A percentile compares a stretch with the other conserved stretches of the same genome.
Conservation (phyloP, 2,888 invertebrate species). For the Cordylochernes scorpioides region DNA sequence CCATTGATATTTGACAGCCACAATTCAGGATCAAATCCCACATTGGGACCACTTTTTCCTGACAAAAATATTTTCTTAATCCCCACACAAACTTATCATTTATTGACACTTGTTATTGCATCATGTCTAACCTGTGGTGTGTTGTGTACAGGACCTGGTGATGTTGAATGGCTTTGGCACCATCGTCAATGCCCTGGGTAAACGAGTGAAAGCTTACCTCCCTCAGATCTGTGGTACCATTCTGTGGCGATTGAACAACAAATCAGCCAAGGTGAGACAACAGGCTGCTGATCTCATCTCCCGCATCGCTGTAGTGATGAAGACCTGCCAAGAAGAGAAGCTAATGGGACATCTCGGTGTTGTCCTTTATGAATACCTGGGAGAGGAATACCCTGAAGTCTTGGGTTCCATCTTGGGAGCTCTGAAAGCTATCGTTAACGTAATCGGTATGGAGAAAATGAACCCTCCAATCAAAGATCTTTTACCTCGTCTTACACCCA, state of each 20-base stretch:
- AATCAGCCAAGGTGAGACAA: slow-evolving; percentile 91
- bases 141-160: slow-evolving; percentile 51
- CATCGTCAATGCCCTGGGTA: slow-evolving; percentile 87
- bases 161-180: slow-evolving; percentile 99
- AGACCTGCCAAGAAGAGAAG: slow-evolving; percentile 98
- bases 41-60: too few relatives aligned
- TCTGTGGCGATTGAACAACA: slow-evolving; percentile 95
- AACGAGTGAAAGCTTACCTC: slow-evolving; percentile 87
- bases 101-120: neutral
- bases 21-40: too few relatives aligned
- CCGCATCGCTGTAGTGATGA: slow-evolving; percentile 94
- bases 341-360: slow-evolving; percentile 98
- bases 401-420: slow-evolving; percentile 92
- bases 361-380: slow-evolving; percentile 91
- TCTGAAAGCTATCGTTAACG: slow-evolving; percentile 94
- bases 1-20: too few relatives aligned
- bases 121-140: slow-evolving; percentile 3
- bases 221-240: slow-evolving; percentile 99
- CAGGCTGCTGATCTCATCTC: slow-evolving; percentile 98
- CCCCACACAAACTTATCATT: neutral
- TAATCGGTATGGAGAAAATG: slow-evolving; percentile 99
- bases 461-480: slow-evolving; percentile 98
- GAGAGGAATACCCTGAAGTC: slow-evolving; percentile 98
- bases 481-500: slow-evolving; percentile 80
- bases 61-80: too few relatives aligned